Base-by-base conservation (phyloP, 2,113 vertebrate genomes). In the Pseudois nayaur region DNA sequence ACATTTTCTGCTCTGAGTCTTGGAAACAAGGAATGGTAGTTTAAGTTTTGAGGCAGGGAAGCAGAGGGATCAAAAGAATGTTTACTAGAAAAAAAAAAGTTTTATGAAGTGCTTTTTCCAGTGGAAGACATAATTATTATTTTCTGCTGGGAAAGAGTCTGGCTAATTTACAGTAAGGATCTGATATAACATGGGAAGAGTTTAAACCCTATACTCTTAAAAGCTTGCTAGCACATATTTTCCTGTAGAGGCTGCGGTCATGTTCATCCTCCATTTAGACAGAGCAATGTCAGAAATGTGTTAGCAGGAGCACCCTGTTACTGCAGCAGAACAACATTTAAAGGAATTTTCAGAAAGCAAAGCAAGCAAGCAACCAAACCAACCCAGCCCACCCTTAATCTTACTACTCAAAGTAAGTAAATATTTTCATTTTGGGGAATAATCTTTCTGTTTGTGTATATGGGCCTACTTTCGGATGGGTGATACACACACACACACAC, bases 141-240 rank as follows among this genome's bases (percentile, higher is more conserved):
- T 98, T 98, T 98, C 97, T 98, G 95, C 97, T 98, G 98, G 97
- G 98, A 98, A 98, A 67, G 55, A 93, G 94, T 97, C 96, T 95
- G 97, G 98, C 97, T 93, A 81, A 78, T 98, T 98, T 96, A 98
- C 95, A 97, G 88, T 88, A 97, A 97, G 97, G 98, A 98, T 82
- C 76, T 97, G 98, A 94, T 98, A 95, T 43, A 96, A 98, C 92
- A 98, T 48, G 90, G 98, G 95, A 98, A 94, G 84, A 86, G 97
- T 91, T 94, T 91, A 94, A 98, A 96, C 90, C 96, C 91, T 96
- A 96, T 85, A 97, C 90, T 95, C 94, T 97, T 94, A 87, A 97
- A 97, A 95, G 94, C 88, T 97, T 78, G 93, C 96, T 98, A 95
- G 96, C 95, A 97, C 85, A n/a, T 92, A 97, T 89, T 98, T 98